Percentiles rank a stretch among this genome's conserved stretches.
phyloP scores from a whole-genome alignment of 2,888 invertebrate species.

The Agonopterix heracliana region DNA sequence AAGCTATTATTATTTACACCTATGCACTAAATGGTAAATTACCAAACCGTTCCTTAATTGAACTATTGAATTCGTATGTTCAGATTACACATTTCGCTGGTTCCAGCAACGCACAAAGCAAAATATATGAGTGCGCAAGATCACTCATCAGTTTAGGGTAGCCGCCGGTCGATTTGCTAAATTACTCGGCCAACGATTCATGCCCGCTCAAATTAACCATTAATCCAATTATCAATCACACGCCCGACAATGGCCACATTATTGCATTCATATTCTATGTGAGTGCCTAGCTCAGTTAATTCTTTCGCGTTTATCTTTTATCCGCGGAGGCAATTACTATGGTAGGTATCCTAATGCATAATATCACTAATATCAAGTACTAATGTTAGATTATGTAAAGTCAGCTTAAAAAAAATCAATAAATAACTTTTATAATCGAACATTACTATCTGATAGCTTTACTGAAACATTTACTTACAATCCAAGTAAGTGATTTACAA shows the following conservation, averaged over 20 bases:
- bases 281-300: background rate
- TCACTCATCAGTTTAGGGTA: slow-evolving; percentile 26
- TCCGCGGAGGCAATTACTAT: no score
- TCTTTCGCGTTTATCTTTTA: no score
- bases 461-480: no score
- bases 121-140: slow-evolving; percentile 32
- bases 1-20: no score
- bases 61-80: slow-evolving; percentile 8
- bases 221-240: slow-evolving; percentile 42
- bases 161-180: slow-evolving; percentile 30
- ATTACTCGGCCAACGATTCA: slow-evolving; percentile 32
- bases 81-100: slow-evolving; percentile 23
- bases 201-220: slow-evolving; percentile 31
- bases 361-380: no score
- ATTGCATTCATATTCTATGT: slow-evolving; percentile 8
- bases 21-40: no score
- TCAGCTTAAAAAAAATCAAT: no score
- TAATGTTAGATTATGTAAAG: no score
- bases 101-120: slow-evolving; percentile 21
- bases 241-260: slow-evolving; percentile 19
- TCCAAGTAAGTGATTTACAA: no score
- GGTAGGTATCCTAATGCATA: no score
- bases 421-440: no score
- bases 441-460: no score
- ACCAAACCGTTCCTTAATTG: background rate